Evolutionary conservation across 2,888 invertebrate genomes (phyloP), one percentile per base, ranked within the genome.

Genomic region (Drosophila kuntzei): DNA sequence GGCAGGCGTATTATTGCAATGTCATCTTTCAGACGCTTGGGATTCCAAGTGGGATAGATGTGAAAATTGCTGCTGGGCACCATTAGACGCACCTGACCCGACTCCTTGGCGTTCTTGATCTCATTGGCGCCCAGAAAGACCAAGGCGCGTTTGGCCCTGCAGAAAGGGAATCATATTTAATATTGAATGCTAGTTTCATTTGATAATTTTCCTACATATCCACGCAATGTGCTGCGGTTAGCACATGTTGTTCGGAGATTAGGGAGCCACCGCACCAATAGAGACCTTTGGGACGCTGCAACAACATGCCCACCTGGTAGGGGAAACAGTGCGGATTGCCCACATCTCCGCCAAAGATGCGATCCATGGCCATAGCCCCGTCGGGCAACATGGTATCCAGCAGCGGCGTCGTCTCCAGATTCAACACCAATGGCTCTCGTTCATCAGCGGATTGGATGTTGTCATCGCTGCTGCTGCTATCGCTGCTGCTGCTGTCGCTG

Each of bases 151-250:
- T 87, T 87, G 16, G 90, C 91, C 87, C 92, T 91, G 66, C 9
- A 2, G 14, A n/a, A n/a, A 11, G 46, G 14, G 5, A 1, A 22
- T 18, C 36, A 46, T 36, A 55, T n/a, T 25, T 5, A 22, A 16
- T 18, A 7, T 12, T 5, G 2, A 14, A 3, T 1, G 1, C 0
- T 12, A 8, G 37, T 2, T 37, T 16, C 8, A 16, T 22, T 25
- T 22, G 1, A 11, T 2, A 1, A 32, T 16, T 27, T 44, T 12
- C 86, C 55, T 82, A 92, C 91, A 87, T 91, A 71, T 92, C 91
- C 57, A 92, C 91, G 75, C 91, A 91, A 65, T 91, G 91, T 3
- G 91, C 91, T 2, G 91, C 91, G 8, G 91, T 91, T n/a, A 91
- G 74, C 27, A 92, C 89, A 71, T 84, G 87, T 63, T 91, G 82